Evolutionary conservation across 2,888 invertebrate genomes (phyloP), one percentile per base, ranked within the genome.

Genomic region (Lepidochrysops patricia): DNA sequence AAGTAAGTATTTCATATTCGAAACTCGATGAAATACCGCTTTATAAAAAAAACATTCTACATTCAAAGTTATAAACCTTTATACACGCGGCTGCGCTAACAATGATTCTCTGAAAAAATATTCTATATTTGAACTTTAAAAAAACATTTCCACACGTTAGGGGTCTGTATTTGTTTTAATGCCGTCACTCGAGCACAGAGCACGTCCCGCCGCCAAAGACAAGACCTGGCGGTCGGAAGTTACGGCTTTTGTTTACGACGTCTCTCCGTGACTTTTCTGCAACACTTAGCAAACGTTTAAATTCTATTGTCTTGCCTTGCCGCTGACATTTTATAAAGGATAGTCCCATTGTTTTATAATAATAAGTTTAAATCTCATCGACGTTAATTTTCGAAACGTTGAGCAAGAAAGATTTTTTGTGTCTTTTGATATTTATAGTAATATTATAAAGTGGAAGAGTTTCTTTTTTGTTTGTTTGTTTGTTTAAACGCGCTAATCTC

Each of bases 231-330:
- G 65, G 64, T 63, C 63, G 61, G 61, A 72, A 78, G 72, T 78
- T 77, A 76, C 71, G 69, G 75, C 78, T 77, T 78, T 83, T 82
- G 80, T 80, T 75, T 72, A 67, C 66, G 69, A 67, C 70, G 69
- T 68, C 72, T 69, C 74, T 71, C 67, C 67, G 67, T 72, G 78
- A 79, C 77, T 82, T 81, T 77, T 78, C 78, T 75, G 74, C 74
- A 72, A 79, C 79, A 82, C 82, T 84, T 80, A 78, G 72, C 77
- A 74, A 79, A 75, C 77, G 77, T 77, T 82, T 84, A 77, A 77
- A 75, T 73, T 71, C 75, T 66, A 78, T 83, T 82, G 81, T 83
- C 69, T 70, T 69, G 70, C 61, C 69, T 70, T 69, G 70, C 61
- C 64, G 69, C 71, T 78, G 78, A 79, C 76, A 71, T 72, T 80